Evolutionary conservation across 2,113 vertebrate genomes (phyloP).

Genomic region (Rhinopomastus cyanomelas): DNA sequence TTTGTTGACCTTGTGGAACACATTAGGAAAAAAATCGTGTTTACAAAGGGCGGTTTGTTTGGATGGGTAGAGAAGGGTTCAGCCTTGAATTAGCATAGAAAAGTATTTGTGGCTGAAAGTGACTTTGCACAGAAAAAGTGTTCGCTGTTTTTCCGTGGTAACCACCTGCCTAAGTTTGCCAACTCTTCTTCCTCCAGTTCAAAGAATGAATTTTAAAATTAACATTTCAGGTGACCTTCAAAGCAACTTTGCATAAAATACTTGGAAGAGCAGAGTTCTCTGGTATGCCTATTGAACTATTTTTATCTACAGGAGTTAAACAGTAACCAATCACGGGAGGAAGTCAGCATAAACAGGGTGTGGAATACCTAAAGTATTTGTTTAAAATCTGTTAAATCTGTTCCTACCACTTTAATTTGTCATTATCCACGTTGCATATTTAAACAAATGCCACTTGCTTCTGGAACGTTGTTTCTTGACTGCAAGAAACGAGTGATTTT

Average conservation of each 20-base stretch:
- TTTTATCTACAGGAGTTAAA: conserved; percentile 25
- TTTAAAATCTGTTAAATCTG: conserved; percentile 16
- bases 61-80: neutral
- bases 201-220: neutral
- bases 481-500: neutral
- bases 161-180: neutral
- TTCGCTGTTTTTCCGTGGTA: neutral
- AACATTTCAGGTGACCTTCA: neutral
- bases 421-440: neutral
- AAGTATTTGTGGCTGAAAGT: neutral
- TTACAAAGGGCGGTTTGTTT: neutral
- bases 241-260: neutral
- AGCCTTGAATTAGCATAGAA: neutral
- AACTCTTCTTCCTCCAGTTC: neutral
- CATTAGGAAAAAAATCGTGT: neutral
- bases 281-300: neutral
- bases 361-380: neutral
- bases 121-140: conserved; percentile 1
- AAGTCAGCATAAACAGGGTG: neutral
- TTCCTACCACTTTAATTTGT: neutral
- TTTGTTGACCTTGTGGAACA: conserved; percentile 5
- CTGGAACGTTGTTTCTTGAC: neutral
- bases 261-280: neutral
- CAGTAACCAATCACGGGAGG: neutral
- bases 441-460: neutral